Conservation (phyloP, 2,113 vertebrate species). For the Leiothrix lutea region DNA sequence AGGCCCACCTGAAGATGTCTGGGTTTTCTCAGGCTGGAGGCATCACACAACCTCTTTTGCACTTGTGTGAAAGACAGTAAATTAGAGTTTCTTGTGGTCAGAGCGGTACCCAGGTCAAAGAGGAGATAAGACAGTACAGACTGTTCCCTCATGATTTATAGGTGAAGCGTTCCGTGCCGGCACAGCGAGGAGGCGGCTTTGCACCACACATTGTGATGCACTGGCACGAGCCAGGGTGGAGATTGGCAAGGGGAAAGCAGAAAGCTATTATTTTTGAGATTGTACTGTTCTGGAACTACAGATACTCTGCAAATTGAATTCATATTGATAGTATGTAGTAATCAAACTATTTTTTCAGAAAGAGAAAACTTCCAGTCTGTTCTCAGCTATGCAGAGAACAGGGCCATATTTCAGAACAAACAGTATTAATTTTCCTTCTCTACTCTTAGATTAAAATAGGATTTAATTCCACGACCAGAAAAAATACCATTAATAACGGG, state of each 20-base stretch:
- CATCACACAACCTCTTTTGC: background rate
- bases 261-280: conserved; percentile 37
- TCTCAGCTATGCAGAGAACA: background rate
- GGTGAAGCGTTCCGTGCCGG: background rate
- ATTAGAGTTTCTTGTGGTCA: background rate
- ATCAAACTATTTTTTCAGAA: conserved; percentile 34
- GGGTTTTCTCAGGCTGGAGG: background rate
- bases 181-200: background rate
- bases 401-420: conserved; percentile 9
- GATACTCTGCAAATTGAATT: conserved; percentile 40
- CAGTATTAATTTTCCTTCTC: background rate
- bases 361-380: conserved; percentile 8
- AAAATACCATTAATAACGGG: conserved; percentile 3
- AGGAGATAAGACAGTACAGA: background rate
- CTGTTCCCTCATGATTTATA: background rate
- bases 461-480: conserved; percentile 11
- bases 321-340: conserved; percentile 25
- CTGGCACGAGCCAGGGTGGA: background rate
- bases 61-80: background rate
- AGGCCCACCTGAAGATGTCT: accelerated
- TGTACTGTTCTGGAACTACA: conserved; percentile 3
- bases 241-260: conserved; percentile 24
- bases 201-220: background rate
- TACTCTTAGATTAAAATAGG: background rate
- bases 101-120: background rate